phyloP scores from a whole-genome alignment of 2,113 vertebrate species.

The Salminus brasiliensis region DNA sequence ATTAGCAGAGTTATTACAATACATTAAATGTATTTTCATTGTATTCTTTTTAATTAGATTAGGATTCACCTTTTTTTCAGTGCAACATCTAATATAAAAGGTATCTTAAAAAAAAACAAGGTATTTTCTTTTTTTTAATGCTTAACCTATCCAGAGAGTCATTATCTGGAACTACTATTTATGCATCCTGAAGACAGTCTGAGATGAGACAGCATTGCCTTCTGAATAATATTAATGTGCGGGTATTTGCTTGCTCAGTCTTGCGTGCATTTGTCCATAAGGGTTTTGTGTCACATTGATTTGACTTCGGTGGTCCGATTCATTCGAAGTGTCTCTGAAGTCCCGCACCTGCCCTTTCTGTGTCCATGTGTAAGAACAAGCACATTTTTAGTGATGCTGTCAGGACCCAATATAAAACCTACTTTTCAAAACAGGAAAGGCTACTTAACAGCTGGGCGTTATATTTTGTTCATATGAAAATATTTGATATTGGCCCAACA shows the following conservation, averaged over 20 bases:
- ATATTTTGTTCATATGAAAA: too few relatives aligned
- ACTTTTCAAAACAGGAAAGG: neutral
- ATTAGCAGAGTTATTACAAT: too few relatives aligned
- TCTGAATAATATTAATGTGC: neutral
- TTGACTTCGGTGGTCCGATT: neutral
- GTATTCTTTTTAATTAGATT: too few relatives aligned
- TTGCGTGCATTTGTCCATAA: neutral
- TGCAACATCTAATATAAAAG: too few relatives aligned
- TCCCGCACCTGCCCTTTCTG: neutral
- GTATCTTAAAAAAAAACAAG: too few relatives aligned
- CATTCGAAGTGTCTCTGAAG: neutral
- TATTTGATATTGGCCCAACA: too few relatives aligned
- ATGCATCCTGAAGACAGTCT: neutral
- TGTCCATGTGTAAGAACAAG: neutral
- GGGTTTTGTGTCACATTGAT: neutral
- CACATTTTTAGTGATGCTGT: neutral
- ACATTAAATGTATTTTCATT: too few relatives aligned
- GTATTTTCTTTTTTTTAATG: too few relatives aligned
- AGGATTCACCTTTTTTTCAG: too few relatives aligned
- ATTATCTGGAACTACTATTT: neutral
- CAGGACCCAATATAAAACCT: neutral
- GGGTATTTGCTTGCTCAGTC: neutral
- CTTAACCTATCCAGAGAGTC: neutral
- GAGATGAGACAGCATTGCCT: neutral
- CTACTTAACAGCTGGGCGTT: too few relatives aligned